Conservation (phyloP, 2,888 invertebrate genomes). For the Phaedon cochleariae region DNA sequence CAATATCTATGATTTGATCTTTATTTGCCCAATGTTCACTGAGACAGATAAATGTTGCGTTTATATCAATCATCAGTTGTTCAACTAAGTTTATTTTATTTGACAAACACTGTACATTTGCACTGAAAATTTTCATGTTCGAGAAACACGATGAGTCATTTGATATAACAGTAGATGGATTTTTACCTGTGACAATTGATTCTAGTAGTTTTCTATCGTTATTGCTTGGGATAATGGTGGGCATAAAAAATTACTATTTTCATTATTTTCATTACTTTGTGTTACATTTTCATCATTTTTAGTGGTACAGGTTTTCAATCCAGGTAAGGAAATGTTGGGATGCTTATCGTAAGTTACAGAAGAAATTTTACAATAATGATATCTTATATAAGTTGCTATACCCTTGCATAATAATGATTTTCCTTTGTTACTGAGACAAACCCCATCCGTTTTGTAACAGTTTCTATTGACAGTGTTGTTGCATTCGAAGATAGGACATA, state of each 20-base stretch:
- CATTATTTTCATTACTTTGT: constrained; percentile 3
- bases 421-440: constrained; percentile 4
- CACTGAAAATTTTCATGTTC: background rate
- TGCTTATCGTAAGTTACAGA: background rate
- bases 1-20: constrained; percentile 12
- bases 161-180: background rate
- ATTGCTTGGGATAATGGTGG: background rate
- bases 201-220: background rate
- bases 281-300: constrained; percentile 3
- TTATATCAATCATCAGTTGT: constrained; percentile 5
- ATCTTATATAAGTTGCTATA: background rate
- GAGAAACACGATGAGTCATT: background rate
- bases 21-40: constrained; percentile 13
- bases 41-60: constrained; percentile 6
- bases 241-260: constrained; percentile 1
- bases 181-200: background rate
- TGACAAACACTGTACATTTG: constrained; percentile 13
- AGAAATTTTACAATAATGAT: constrained; percentile 4
- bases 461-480: constrained; percentile 7
- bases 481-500: background rate
- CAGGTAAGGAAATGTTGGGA: background rate
- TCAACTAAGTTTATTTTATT: background rate
- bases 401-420: constrained; percentile 1
- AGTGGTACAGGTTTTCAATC: background rate
- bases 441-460: constrained; percentile 1